Base-by-base conservation (phyloP, 2,113 vertebrate genomes). In the Salvelinus fontinalis region DNA sequence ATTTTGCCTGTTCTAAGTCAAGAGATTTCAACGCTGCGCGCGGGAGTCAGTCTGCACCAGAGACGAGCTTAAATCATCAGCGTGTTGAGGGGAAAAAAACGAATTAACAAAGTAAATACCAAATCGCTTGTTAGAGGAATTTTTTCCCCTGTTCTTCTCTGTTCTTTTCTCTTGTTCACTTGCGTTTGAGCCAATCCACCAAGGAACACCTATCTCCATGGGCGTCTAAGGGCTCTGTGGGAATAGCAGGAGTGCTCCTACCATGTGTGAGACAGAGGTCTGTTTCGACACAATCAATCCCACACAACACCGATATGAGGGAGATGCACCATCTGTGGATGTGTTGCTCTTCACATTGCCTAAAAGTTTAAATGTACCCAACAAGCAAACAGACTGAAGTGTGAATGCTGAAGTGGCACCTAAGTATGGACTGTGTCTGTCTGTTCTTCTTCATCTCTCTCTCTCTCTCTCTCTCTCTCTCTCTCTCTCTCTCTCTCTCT, bases 261-360 rank as follows among this genome's bases (percentile, higher is more conserved):
- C 90, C 79, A 89, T 89, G 90, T 89, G 90, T 79, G 90, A 92
- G 89, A 91, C 90, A 91, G 88, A 90, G 90, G 89, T 89, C 89
- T 91, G 88, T 88, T 91, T 91, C 90, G 80, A 91, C 91, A 91
- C 91, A 86, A 90, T 90, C 91, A 87, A 88, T 92, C 90, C 90
- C 87, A 88, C 88, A 62, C 59, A 22, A n/a, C 59, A 22, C 18
- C n/a, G 18, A 24, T 24, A 62, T n/a, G 18, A 22, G 59, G n/a
- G 59, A 22, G 59, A 62, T 8, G 59, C 89, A 84, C 91, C 90
- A 92, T 92, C 91, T 92, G 91, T 90, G 89, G 88, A 92, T 74
- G 90, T 92, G 89, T 92, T 89, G 89, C 84, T 90, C 85, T 74
- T 84, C 85, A 77, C 88, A 83, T 88, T 80, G 86, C 84, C 84